phyloP scores from a whole-genome alignment of 2,888 invertebrate species.

The Anagyrus pseudococci region DNA sequence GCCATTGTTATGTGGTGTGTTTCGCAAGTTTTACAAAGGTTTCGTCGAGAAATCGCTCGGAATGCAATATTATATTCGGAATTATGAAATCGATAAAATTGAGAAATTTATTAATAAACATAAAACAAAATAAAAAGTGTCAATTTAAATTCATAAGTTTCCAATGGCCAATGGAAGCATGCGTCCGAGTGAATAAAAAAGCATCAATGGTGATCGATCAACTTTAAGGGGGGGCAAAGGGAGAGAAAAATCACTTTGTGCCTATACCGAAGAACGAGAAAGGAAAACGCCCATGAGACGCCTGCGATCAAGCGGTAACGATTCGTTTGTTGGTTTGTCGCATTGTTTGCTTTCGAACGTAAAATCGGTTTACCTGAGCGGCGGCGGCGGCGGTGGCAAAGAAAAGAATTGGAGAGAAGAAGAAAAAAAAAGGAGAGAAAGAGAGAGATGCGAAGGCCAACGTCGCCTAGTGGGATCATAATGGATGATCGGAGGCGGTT shows the following conservation, averaged over 20 bases:
- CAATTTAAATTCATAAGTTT: not conserved
- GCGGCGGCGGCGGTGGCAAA: no score
- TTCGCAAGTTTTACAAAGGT: not conserved
- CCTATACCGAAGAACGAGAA: not conserved
- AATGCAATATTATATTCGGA: no score
- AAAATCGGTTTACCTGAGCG: slow-evolving; percentile 43
- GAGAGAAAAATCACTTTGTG: slow-evolving; percentile 6
- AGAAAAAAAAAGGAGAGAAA: slow-evolving; percentile 6
- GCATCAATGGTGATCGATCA: slow-evolving; percentile 20
- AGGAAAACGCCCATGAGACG: slow-evolving; percentile 18
- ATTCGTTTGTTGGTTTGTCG: slow-evolving; percentile 40
- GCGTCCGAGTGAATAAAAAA: not conserved
- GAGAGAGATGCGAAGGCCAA: slow-evolving; percentile 18
- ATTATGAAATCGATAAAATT: no score
- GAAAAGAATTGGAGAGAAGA: not conserved
- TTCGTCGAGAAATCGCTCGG: not conserved
- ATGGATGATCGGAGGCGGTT: slow-evolving; percentile 40
- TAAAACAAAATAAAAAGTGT: not conserved
- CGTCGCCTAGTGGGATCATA: slow-evolving; percentile 44
- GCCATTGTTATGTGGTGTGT: no score
- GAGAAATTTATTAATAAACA: no score
- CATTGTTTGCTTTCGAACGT: slow-evolving; percentile 40
- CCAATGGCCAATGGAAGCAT: no score
- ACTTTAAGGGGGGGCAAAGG: not conserved
- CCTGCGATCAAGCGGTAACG: slow-evolving; percentile 36